Conservation (phyloP, 2,113 vertebrate species). For the Columba livia region DNA sequence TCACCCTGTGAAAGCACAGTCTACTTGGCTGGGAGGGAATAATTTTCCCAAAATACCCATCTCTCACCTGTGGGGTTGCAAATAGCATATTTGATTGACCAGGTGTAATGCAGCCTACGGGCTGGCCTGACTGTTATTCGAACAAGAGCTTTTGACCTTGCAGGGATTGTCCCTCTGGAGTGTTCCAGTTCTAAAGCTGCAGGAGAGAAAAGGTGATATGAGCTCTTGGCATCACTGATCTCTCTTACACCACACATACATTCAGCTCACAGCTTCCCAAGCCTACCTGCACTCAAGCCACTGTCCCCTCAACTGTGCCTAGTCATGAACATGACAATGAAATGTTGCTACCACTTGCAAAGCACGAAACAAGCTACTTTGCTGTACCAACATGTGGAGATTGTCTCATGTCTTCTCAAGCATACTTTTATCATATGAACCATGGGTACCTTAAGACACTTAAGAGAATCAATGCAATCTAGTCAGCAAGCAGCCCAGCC, state of each 20-base stretch:
- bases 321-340: neutral
- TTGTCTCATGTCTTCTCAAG: neutral
- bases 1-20: neutral
- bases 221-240: neutral
- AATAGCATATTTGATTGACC: conserved; percentile 83
- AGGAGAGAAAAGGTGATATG: neutral
- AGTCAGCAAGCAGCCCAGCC: neutral
- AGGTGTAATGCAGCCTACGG: conserved; percentile 75
- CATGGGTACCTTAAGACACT: neutral
- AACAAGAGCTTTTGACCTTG: conserved; percentile 77
- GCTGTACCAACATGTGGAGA: no score
- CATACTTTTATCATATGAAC: neutral
- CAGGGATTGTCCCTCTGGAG: conserved; percentile 74
- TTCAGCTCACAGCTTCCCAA: neutral
- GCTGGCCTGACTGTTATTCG: conserved; percentile 70
- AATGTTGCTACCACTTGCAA: neutral
- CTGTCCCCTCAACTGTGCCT: neutral
- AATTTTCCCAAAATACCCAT: neutral
- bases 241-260: neutral
- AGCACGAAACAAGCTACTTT: neutral
- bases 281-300: neutral
- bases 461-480: neutral
- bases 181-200: conserved; percentile 83
- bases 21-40: neutral
- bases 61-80: conserved; percentile 73